phyloP scores from a whole-genome alignment of 2,888 invertebrate genomes.

The Netelia inedita region DNA sequence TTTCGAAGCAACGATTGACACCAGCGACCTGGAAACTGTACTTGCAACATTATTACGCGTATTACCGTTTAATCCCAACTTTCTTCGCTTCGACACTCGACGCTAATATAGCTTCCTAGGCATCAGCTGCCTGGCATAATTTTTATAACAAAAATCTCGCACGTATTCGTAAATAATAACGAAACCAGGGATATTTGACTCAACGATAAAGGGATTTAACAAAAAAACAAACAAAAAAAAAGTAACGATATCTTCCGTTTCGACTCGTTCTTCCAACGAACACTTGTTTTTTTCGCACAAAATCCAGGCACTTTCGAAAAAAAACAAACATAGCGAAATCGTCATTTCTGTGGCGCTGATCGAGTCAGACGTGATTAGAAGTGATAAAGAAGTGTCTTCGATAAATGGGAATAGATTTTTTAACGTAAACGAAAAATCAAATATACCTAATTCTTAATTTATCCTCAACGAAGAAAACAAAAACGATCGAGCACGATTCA shows the following conservation, averaged over 20 bases:
- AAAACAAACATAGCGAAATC: background rate
- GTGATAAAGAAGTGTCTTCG: constrained; percentile 11
- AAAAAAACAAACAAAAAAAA: background rate
- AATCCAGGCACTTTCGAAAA: constrained; percentile 15
- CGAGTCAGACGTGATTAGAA: constrained; percentile 11
- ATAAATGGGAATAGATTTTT: background rate
- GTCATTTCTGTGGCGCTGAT: constrained; percentile 15
- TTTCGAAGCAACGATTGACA: background rate
- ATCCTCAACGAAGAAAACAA: background rate
- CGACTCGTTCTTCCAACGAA: constrained; percentile 2
- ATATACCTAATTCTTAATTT: background rate
- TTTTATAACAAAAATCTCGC: constrained; percentile 41
- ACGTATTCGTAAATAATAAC: constrained; percentile 16
- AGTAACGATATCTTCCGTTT: constrained; percentile 28
- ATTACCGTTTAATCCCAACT: constrained; percentile 28
- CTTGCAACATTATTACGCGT: background rate
- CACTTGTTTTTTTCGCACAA: background rate
- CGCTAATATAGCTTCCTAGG: constrained; percentile 38
- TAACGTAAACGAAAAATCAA: background rate
- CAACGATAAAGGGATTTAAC: background rate
- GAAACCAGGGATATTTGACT: constrained; percentile 10
- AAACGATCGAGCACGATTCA: background rate
- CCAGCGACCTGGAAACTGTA: background rate
- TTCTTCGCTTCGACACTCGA: constrained; percentile 20
- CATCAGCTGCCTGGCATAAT: constrained; percentile 36